Conservation (phyloP, 2,797 vertebrate genomes). For the Enteromius argenteus region DNA sequence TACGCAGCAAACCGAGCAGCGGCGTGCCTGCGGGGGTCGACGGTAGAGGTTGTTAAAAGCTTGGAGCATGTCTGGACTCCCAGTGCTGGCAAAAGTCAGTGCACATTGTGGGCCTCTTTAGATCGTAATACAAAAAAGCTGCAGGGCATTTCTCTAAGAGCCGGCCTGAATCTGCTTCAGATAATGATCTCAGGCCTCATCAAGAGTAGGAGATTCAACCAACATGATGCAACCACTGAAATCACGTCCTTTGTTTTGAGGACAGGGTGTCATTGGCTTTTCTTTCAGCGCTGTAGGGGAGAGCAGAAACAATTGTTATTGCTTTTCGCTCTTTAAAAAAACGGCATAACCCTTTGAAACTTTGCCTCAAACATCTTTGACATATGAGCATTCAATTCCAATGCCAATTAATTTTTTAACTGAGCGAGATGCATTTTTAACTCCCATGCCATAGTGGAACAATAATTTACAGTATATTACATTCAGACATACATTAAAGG, state of each 20-base stretch:
- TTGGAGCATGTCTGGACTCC: conserved; percentile 42
- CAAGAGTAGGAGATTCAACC: not conserved
- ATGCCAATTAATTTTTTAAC: not conserved
- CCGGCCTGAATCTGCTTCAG: conserved; percentile 29
- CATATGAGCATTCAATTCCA: not conserved
- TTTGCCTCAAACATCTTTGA: not conserved
- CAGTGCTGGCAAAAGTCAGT: conserved; percentile 1
- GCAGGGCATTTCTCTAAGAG: conserved; percentile 27
- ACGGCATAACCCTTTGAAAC: not conserved
- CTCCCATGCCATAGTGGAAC: not conserved
- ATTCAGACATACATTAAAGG: not conserved
- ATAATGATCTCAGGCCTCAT: conserved; percentile 47
- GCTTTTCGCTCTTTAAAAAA: not conserved
- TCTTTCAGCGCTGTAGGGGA: not conserved
- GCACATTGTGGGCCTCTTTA: conserved; percentile 16
- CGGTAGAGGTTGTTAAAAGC: conserved; percentile 21
- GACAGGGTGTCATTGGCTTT: not conserved
- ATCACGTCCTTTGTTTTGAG: conserved; percentile 21
- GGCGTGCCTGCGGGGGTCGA: conserved; percentile 24
- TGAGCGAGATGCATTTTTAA: not conserved
- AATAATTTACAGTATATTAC: not conserved
- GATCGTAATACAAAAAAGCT: conserved; percentile 17
- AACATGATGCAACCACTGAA: conserved; percentile 35
- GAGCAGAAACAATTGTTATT: not conserved
- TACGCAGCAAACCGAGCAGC: conserved; percentile 4